Conservation (phyloP, 1,140 invertebrate species). For the Orchestia grillus region DNA sequence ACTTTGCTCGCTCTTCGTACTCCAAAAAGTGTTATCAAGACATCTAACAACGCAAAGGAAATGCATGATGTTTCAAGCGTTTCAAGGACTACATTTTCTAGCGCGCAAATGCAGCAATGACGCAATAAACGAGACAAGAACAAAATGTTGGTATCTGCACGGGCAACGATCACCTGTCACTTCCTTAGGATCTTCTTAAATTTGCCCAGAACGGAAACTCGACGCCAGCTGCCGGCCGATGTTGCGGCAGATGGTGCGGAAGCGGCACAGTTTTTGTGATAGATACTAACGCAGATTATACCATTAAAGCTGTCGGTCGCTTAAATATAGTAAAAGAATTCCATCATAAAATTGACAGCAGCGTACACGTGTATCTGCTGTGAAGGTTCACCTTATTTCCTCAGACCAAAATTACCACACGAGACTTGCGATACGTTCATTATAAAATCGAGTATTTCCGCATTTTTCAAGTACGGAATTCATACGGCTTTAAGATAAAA, state of each 20-base stretch:
- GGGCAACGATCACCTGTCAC: not conserved
- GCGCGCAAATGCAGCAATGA: not conserved
- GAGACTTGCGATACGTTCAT: not conserved
- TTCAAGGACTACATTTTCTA: not conserved
- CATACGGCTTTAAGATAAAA: not conserved
- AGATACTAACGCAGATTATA: not conserved
- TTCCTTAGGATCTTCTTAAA: not conserved
- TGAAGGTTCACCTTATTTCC: too few species aligned
- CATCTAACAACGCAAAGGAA: too few species aligned
- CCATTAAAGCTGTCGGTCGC: not conserved
- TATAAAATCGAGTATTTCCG: not conserved
- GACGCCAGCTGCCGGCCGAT: not conserved
- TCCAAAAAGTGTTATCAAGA: too few species aligned
- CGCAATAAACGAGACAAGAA: not conserved
- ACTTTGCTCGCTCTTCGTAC: too few species aligned
- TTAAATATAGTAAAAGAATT: not conserved
- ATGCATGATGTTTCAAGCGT: too few species aligned
- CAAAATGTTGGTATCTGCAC: not conserved
- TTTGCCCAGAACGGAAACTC: not conserved
- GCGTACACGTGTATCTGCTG: too few species aligned
- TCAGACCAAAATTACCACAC: not conserved
- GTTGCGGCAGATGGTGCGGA: constrained; percentile 15
- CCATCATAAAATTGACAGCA: not conserved
- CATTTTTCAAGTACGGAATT: not conserved
- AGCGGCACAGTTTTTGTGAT: not conserved